Evolutionary conservation across 2,888 invertebrate species (phyloP).

Genomic region (Lomographa bimaculata): DNA sequence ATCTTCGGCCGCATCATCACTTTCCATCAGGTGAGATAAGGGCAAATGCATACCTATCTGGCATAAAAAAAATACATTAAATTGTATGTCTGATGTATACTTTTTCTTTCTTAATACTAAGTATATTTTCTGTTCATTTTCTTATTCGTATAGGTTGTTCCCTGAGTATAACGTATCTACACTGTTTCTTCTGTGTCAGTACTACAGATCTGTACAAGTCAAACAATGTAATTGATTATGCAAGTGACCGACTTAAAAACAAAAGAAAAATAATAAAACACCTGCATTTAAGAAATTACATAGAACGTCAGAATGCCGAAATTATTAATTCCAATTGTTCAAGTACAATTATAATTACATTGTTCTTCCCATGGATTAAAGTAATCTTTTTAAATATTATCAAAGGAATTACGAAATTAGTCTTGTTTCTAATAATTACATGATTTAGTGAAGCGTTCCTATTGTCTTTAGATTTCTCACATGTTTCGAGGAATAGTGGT

Average conservation of each 20-base stretch:
- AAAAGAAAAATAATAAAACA: conserved; percentile 1
- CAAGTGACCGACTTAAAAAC: not conserved
- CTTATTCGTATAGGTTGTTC: too few species aligned
- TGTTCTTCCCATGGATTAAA: conserved; percentile 16
- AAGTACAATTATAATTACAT: conserved; percentile 3
- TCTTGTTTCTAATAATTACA: conserved; percentile 23
- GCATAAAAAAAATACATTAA: too few species aligned
- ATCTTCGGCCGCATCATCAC: too few species aligned
- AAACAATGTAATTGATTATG: too few species aligned
- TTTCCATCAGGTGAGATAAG: too few species aligned
- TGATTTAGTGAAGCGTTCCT: conserved; percentile 24
- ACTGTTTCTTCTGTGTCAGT: too few species aligned
- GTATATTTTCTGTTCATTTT: too few species aligned
- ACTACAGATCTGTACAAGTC: too few species aligned
- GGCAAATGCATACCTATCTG: too few species aligned
- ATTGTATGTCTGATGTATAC: too few species aligned
- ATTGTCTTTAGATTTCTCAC: conserved; percentile 32
- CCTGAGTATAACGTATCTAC: too few species aligned
- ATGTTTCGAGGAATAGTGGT: conserved; percentile 21
- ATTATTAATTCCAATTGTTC: conserved; percentile 5
- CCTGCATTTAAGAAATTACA: conserved; percentile 3
- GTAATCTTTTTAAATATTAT: conserved; percentile 17
- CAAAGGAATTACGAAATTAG: conserved; percentile 21
- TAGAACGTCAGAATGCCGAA: conserved; percentile 4
- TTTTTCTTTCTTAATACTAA: too few species aligned